phyloP scores from a whole-genome alignment of 1,140 invertebrate genomes.

The Hyposmocoma kahamanoa region DNA sequence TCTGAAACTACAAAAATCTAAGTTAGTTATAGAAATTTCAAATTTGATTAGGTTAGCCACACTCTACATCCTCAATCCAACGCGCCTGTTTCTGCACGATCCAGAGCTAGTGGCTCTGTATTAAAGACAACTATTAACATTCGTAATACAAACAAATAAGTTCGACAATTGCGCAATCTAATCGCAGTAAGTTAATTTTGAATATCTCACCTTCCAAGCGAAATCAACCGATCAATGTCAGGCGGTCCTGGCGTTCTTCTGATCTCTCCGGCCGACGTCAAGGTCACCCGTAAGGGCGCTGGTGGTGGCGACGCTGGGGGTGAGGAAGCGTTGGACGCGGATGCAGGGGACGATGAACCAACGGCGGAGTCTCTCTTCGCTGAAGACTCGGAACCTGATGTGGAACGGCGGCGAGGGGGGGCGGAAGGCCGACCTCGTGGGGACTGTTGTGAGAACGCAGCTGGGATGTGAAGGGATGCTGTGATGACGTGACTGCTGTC shows the following conservation, averaged over 20 bases:
- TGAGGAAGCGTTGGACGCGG: slow-evolving; percentile 26
- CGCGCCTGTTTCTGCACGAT: no score
- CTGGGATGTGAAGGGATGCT: slow-evolving; percentile 85
- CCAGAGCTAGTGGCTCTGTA: no score
- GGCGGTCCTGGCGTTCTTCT: slow-evolving; percentile 19
- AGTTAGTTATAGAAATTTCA: no score
- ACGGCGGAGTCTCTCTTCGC: slow-evolving; percentile 54
- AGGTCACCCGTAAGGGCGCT: slow-evolving; percentile 22
- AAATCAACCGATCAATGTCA: slow-evolving; percentile 45
- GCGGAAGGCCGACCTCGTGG: slow-evolving; percentile 23
- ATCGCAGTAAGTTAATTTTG: no score
- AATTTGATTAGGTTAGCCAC: no score
- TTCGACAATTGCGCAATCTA: no score
- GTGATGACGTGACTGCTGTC: slow-evolving; percentile 81
- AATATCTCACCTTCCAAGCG: slow-evolving; percentile 39
- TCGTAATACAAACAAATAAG: no score
- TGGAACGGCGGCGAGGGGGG: slow-evolving; percentile 36
- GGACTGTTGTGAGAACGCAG: slow-evolving; percentile 42
- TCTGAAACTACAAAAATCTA: no score
- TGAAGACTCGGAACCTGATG: slow-evolving; percentile 49
- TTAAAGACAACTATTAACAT: no score
- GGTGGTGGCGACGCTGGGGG: slow-evolving; percentile 47
- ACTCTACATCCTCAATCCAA: no score
- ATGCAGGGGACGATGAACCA: slow-evolving; percentile 30
- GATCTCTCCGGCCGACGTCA: slow-evolving; percentile 27